Evolutionary conservation across 2,113 vertebrate species (phyloP).

Genomic region (Spermophilus dauricus): DNA sequence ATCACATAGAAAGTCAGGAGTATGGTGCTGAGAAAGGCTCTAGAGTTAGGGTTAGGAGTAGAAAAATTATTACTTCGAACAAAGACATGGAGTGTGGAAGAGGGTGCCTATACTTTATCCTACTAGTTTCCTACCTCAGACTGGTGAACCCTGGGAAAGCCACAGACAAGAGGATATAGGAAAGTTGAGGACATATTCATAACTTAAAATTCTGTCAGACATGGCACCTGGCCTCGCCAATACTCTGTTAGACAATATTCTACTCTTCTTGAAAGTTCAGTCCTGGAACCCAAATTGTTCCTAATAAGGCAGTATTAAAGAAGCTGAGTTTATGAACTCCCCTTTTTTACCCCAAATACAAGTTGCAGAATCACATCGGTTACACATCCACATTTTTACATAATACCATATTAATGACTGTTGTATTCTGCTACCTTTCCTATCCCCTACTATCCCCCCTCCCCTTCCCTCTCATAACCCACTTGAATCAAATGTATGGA

Average conservation of each 20-base stretch:
- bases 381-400: too few species aligned
- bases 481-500: too few species aligned
- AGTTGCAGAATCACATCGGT: too few species aligned
- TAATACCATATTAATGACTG: too few species aligned
- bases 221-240: not conserved
- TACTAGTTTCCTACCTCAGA: not conserved
- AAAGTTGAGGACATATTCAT: conserved; percentile 11
- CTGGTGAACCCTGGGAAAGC: not conserved
- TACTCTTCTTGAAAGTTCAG: not conserved
- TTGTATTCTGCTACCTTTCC: too few species aligned
- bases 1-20: not conserved
- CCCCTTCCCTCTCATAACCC: too few species aligned
- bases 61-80: conserved; percentile 35
- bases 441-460: too few species aligned
- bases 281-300: not conserved
- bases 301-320: conserved; percentile 12
- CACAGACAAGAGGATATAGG: not conserved
- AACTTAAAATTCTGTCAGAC: not conserved
- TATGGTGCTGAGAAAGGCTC: not conserved
- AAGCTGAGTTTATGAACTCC: not conserved
- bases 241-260: not conserved
- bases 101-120: not conserved
- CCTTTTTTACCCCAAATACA: too few species aligned
- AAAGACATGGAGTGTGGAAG: not conserved
- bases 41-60: not conserved